These are phyloP conservation scores for Coronaproctus castanopsis DNA, from an alignment of 2,888 invertebrate genomes.

Conservation along the genomic window DNA sequence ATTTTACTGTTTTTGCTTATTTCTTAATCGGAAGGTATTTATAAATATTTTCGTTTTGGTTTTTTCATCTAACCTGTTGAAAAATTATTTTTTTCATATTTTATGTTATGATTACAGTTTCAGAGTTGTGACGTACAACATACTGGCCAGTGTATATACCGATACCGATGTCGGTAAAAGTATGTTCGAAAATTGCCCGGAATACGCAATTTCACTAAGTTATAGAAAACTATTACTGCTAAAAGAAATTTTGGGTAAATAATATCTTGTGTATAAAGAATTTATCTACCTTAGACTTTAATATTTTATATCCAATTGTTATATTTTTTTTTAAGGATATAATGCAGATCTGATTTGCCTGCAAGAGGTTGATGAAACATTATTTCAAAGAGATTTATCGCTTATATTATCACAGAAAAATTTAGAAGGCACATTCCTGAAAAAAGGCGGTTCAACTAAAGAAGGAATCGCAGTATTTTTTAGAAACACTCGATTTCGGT, in stretches of 20 bases:
- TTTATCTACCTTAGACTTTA: neutral
- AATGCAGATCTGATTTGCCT: constrained; percentile 75
- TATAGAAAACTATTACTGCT: constrained; percentile 69
- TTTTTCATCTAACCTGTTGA: too few species aligned
- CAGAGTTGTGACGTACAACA: constrained; percentile 69
- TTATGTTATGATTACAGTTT: constrained; percentile 35
- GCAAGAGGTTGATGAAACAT: constrained; percentile 74
- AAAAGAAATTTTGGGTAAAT: constrained; percentile 55
- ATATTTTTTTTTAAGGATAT: constrained; percentile 56
- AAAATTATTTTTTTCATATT: too few species aligned
- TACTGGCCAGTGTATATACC: constrained; percentile 77
- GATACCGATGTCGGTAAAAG: constrained; percentile 57
- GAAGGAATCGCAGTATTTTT: constrained; percentile 72
- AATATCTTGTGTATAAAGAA: neutral
- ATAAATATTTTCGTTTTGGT: too few species aligned
- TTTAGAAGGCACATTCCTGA: constrained; percentile 42
- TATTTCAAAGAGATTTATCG: constrained; percentile 45
- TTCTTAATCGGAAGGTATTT: too few species aligned
- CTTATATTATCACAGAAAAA: constrained; percentile 27
- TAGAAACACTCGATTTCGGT: constrained; percentile 45
- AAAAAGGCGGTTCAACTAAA: constrained; percentile 48
- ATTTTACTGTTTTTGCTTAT: too few species aligned
- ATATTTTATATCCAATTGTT: constrained; percentile 3
- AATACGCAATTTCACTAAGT: constrained; percentile 56
- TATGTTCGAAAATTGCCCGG: constrained; percentile 67